Percentiles rank a stretch among this genome's conserved stretches.
These are phyloP conservation scores for Mesocentrotus franciscanus DNA, from an alignment of 53 echinoderm and acorn worm species.

Conservation along the genomic window DNA sequence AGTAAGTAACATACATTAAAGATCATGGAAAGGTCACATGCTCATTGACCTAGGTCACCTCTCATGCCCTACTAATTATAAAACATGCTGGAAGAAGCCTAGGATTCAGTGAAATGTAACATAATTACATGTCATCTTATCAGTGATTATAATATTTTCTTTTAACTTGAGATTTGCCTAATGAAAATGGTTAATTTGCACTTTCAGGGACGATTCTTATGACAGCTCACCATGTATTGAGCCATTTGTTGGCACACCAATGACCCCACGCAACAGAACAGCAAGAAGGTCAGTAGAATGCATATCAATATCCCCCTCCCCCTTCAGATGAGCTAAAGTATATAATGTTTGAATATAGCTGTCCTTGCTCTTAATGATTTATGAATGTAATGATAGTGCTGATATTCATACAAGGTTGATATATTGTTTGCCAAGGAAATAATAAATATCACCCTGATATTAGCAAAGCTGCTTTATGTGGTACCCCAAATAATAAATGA, in stretches of 20 bases:
- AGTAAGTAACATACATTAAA: slow-evolving; percentile 19
- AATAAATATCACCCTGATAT: background rate
- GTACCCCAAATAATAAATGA: background rate
- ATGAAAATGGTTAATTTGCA: background rate
- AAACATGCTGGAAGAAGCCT: background rate
- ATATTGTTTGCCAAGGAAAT: background rate
- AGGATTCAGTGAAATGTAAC: too few species aligned
- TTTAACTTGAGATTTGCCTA: background rate
- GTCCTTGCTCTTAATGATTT: too few species aligned
- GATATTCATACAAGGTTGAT: too few species aligned
- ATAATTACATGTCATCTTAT: too few species aligned
- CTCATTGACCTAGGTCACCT: background rate
- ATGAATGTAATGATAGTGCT: too few species aligned
- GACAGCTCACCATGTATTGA: slow-evolving; percentile 78
- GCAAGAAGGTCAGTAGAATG: slow-evolving; percentile 74
- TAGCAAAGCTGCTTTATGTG: background rate
- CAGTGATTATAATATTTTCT: background rate
- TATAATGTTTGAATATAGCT: too few species aligned
- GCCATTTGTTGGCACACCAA: slow-evolving; percentile 95
- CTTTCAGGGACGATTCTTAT: slow-evolving; percentile 61
- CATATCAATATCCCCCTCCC: background rate
- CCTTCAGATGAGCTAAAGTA: too few species aligned
- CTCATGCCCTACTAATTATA: background rate
- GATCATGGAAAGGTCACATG: background rate
- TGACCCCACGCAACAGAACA: slow-evolving; percentile 81